phyloP scores from a whole-genome alignment of 2,113 vertebrate species.

The Saimiri boliviensis region DNA sequence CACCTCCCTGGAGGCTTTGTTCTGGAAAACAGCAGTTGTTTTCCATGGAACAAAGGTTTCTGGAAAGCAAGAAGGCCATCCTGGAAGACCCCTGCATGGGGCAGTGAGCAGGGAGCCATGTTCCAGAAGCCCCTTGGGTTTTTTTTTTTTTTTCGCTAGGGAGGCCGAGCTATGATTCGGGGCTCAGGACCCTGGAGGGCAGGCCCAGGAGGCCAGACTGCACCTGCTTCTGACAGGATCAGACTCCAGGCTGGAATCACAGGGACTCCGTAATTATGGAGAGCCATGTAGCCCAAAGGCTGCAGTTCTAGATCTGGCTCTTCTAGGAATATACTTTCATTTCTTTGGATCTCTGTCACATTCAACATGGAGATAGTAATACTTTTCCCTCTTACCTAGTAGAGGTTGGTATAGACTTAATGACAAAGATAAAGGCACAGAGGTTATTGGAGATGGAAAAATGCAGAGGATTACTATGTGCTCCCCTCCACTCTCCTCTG shows the following conservation, averaged over 20 bases:
- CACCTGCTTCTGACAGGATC: neutral
- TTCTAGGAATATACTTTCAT: neutral
- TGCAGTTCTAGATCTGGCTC: neutral
- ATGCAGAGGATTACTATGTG: neutral
- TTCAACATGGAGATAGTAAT: neutral
- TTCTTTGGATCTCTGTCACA: neutral
- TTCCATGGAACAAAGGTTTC: constrained; percentile 65
- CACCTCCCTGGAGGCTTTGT: constrained; percentile 45
- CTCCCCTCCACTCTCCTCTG: neutral
- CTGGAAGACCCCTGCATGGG: neutral
- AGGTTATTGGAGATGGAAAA: neutral
- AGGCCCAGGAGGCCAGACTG: neutral
- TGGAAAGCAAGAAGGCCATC: constrained; percentile 67
- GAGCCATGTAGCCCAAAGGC: neutral
- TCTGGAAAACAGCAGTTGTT: constrained; percentile 74
- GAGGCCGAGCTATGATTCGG: neutral
- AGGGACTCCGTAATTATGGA: neutral
- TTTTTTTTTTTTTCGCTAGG: neutral
- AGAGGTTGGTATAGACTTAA: neutral
- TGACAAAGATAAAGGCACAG: neutral
- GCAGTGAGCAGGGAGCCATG: neutral
- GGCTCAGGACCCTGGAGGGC: neutral
- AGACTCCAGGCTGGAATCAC: neutral
- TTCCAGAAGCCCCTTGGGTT: neutral
- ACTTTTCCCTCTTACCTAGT: neutral